Evolutionary conservation across 2,888 invertebrate genomes (phyloP), one percentile per base, ranked within the genome.

Genomic region (Oligia fasciuncula): DNA sequence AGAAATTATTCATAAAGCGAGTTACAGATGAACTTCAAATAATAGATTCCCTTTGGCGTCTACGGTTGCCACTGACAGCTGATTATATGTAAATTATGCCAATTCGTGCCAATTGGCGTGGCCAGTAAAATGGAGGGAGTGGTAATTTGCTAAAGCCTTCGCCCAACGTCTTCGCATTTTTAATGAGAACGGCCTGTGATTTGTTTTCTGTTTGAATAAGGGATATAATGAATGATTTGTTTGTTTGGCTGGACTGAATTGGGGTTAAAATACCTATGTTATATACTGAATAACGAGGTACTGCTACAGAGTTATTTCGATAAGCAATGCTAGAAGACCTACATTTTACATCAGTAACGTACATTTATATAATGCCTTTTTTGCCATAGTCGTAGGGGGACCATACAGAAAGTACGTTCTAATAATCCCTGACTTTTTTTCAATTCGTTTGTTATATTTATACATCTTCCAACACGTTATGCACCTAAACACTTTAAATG

Each of bases 71-170:
- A 79, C 83, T 91, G 92, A 91, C 92, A 91, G 91, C 88, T 91
- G 91, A 92, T 92, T 91, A 91, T 89, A 90, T 88, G 89, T 85
- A 91, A 89, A 91, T 91, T 90, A 91, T 87, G 87, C 90, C 92
- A 91, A 91, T 91, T 92, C 87, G 86, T 83, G 87, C 87, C 89
- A 89, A 88, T 89, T 88, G 85, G 81, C 84, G 84, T 85, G 86
- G 81, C 88, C 85, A 80, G 87, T 75, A 76, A 84, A 89, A 84
- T 78, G 81, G 81, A 73, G 81, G 79, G 84, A 78, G 76, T 73
- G 80, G 84, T 85, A 88, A 89, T 88, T 89, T 89, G 81, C 83
- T 82, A 83, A 81, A 80, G 87, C 81, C 73, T 72, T 76, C 80
- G 62, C 51, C 86, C 83, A 83, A 85, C 86, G 81, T 83, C 86